Conservation (phyloP, 1,140 invertebrate species). For the Pseudomyrmex sp. region DNA sequence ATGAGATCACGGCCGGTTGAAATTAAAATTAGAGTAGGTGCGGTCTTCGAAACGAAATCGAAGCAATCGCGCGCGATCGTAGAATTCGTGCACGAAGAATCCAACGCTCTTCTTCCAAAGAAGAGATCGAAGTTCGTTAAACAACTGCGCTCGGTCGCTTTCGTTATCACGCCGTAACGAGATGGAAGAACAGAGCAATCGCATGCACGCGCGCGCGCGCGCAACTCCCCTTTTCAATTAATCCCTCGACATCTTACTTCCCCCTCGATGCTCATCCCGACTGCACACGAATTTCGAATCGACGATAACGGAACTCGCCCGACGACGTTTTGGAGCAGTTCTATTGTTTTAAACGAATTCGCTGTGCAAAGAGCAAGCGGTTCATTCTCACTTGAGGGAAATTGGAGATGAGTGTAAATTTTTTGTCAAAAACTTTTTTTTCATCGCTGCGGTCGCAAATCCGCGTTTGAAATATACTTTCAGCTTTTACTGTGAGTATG, state of each 20-base stretch:
- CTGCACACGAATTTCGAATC: conserved; percentile 43
- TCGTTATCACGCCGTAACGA: conserved; percentile 54
- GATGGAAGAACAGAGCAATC: conserved; percentile 42
- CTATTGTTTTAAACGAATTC: conserved; percentile 38
- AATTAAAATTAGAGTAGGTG: conserved; percentile 43
- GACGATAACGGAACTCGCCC: not conserved
- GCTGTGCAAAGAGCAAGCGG: conserved; percentile 6
- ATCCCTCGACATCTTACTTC: conserved; percentile 40
- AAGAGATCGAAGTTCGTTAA: conserved; percentile 70
- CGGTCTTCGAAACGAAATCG: conserved; percentile 18
- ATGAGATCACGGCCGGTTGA: conserved; percentile 68
- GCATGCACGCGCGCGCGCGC: not conserved
- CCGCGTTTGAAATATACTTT: not conserved
- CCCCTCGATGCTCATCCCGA: not conserved
- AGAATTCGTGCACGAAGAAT: conserved; percentile 44
- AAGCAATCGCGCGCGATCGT: not conserved
- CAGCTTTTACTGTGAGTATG: not conserved
- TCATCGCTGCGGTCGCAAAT: not conserved
- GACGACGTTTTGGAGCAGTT: not conserved
- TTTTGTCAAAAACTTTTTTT: conserved; percentile 1
- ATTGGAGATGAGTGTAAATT: conserved; percentile 41
- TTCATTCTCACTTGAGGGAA: conserved; percentile 1
- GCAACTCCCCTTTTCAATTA: conserved; percentile 63
- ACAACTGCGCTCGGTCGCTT: conserved; percentile 69
- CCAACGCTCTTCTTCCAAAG: not conserved